A percentile compares a stretch with the other conserved stretches of the same genome.
These are phyloP conservation scores for Penaeus indicus DNA, from an alignment of 1,140 invertebrate genomes.

Conservation along the genomic window DNA sequence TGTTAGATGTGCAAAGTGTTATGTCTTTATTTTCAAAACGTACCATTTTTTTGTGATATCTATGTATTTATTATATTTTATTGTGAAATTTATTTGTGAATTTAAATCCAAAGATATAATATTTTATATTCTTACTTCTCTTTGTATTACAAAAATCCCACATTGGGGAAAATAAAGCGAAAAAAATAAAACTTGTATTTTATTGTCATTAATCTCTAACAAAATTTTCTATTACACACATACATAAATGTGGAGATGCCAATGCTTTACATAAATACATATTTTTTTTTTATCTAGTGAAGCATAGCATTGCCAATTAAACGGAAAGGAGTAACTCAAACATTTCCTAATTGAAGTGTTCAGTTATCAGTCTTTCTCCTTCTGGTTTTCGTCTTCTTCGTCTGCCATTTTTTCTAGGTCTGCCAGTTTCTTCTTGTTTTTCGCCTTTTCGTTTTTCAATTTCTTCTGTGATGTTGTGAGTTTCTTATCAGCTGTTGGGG, in stretches of 20 bases:
- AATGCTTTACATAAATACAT: no score
- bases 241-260: no score
- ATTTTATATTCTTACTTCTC: constrained; percentile 62
- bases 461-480: background rate
- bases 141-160: background rate
- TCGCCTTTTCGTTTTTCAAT: background rate
- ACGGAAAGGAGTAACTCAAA: no score
- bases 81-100: constrained; percentile 17
- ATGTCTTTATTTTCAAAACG: background rate
- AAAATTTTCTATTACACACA: no score
- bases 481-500: constrained; percentile 1
- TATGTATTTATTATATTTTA: constrained; percentile 57
- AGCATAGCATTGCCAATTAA: no score
- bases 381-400: background rate
- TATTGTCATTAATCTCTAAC: no score
- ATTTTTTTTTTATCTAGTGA: no score
- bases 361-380: no score
- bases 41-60: constrained; percentile 52
- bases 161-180: no score
- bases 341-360: no score
- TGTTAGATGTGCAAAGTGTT: background rate
- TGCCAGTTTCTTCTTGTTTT: constrained; percentile 26
- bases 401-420: constrained; percentile 1
- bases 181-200: no score
- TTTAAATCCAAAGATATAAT: constrained; percentile 57